Conservation (phyloP, 2,888 invertebrate genomes). For the Tetrapedia diversipes region DNA sequence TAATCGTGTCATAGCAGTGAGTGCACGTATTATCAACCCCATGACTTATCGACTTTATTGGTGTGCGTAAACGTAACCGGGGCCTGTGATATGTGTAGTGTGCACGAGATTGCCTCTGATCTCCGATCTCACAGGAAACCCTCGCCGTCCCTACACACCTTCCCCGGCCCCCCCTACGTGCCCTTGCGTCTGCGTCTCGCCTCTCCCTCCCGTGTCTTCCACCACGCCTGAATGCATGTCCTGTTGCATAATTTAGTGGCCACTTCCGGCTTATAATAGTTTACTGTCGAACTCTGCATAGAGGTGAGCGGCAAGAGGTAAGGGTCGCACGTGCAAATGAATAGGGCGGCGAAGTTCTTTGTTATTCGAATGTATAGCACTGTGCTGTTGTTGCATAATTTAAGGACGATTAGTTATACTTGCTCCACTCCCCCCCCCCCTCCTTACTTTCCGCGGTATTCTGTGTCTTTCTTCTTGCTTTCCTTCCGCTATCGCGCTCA, state of each 20-base stretch:
- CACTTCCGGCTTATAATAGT: conserved; percentile 71
- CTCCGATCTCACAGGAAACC: conserved; percentile 60
- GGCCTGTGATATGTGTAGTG: conserved; percentile 44
- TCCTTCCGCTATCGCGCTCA: background rate
- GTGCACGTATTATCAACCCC: conserved; percentile 21
- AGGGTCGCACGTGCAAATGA: conserved; percentile 65
- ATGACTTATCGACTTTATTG: conserved; percentile 38
- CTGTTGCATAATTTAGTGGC: conserved; percentile 73
- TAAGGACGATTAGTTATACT: conserved; percentile 50
- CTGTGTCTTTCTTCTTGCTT: background rate
- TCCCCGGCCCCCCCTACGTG: conserved; percentile 25
- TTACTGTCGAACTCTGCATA: conserved; percentile 60
- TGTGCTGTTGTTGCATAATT: conserved; percentile 59
- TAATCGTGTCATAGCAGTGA: conserved; percentile 16
- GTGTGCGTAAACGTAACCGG: conserved; percentile 27
- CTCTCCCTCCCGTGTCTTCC: conserved; percentile 36
- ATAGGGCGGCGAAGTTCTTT: conserved; percentile 55
- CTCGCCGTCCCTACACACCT: conserved; percentile 26
- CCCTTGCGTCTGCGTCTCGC: conserved; percentile 33
- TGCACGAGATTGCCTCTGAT: conserved; percentile 68
- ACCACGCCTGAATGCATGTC: conserved; percentile 62
- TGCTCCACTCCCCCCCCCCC: background rate
- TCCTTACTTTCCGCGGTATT: background rate
- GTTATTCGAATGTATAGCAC: conserved; percentile 51
- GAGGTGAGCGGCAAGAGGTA: conserved; percentile 67